A percentile compares a stretch with the other conserved stretches of the same genome.
These are phyloP conservation scores for Umimayanthus kanabou DNA, from an alignment of 92 coral and sea anemone species.

Conservation along the genomic window DNA sequence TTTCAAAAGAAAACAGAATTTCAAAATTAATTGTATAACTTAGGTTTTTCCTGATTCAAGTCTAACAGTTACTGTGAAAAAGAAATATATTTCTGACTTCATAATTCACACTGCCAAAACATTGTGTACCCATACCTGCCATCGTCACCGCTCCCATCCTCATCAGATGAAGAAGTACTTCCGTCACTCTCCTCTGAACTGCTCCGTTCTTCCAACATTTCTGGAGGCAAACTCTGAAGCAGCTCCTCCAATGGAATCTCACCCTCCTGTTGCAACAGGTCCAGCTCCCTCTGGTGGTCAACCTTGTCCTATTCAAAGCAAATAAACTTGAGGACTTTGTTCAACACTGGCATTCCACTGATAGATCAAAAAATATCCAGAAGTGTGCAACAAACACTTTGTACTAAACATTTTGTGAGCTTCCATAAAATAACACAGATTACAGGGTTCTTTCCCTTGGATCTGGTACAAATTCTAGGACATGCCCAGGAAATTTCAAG, in stretches of 20 bases:
- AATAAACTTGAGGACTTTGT: neutral
- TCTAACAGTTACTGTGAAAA: neutral
- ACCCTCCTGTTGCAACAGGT: slow-evolving; percentile 83
- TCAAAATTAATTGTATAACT: neutral
- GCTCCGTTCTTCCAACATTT: slow-evolving; percentile 80
- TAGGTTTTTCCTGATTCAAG: neutral
- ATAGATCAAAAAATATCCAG: too few relatives aligned
- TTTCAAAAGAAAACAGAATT: neutral
- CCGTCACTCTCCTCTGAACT: slow-evolving; percentile 58
- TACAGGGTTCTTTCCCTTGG: too few relatives aligned
- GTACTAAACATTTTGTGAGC: too few relatives aligned
- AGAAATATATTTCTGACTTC: too few relatives aligned
- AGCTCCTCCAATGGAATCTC: slow-evolving; percentile 91
- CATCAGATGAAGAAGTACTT: slow-evolving; percentile 58
- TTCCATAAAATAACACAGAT: too few relatives aligned
- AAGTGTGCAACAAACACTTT: too few relatives aligned
- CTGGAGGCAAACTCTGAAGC: slow-evolving; percentile 83
- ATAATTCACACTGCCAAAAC: neutral
- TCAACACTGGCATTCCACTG: neutral
- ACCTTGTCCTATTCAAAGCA: slow-evolving; percentile 47
- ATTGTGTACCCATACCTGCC: slow-evolving; percentile 11
- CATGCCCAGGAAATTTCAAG: too few relatives aligned
- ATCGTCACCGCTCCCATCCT: slow-evolving; percentile 50
- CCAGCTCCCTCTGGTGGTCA: slow-evolving; percentile 81
- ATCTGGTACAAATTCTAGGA: too few relatives aligned